phyloP scores from a whole-genome alignment of 2,888 invertebrate species.

The Drosophila basisetae region DNA sequence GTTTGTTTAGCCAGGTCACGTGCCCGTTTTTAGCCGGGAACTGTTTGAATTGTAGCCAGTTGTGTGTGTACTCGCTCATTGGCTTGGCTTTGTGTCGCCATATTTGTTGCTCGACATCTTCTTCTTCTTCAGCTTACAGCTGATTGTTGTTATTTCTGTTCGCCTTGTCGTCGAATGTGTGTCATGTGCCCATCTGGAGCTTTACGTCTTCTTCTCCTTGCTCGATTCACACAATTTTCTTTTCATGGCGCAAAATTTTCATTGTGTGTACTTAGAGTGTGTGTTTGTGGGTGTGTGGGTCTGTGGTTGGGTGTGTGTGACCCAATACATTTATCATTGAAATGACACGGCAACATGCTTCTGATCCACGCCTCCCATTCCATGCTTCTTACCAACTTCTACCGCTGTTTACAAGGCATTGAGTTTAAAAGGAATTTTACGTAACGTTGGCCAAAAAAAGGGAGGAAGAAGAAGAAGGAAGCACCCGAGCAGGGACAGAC shows the following conservation, averaged over 20 bases:
- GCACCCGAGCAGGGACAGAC: slow-evolving; percentile 15
- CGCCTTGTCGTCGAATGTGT: slow-evolving; percentile 9
- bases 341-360: slow-evolving; percentile 72
- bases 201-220: neutral
- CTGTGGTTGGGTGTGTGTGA: slow-evolving; percentile 25
- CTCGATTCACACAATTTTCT: slow-evolving; percentile 67
- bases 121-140: slow-evolving; percentile 5
- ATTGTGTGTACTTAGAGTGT: slow-evolving; percentile 54
- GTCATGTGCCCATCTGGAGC: slow-evolving; percentile 16
- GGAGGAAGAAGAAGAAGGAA: neutral
- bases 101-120: slow-evolving; percentile 20
- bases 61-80: slow-evolving; percentile 15
- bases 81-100: slow-evolving; percentile 43
- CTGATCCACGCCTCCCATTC: slow-evolving; percentile 30
- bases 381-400: neutral
- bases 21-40: slow-evolving; percentile 27
- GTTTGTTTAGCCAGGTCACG: slow-evolving; percentile 65
- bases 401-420: slow-evolving; percentile 32
- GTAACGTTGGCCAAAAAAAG: slow-evolving; percentile 40
- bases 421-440: slow-evolving; percentile 62
- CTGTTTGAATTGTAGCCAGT: slow-evolving; percentile 5
- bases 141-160: slow-evolving; percentile 22
- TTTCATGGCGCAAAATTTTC: slow-evolving; percentile 53
- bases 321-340: slow-evolving; percentile 79
- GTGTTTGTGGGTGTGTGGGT: slow-evolving; percentile 9